Percentiles rank a stretch among this genome's conserved stretches.
phyloP scores from a whole-genome alignment of 2,113 vertebrate genomes.

The Todiramphus saurophagus region DNA sequence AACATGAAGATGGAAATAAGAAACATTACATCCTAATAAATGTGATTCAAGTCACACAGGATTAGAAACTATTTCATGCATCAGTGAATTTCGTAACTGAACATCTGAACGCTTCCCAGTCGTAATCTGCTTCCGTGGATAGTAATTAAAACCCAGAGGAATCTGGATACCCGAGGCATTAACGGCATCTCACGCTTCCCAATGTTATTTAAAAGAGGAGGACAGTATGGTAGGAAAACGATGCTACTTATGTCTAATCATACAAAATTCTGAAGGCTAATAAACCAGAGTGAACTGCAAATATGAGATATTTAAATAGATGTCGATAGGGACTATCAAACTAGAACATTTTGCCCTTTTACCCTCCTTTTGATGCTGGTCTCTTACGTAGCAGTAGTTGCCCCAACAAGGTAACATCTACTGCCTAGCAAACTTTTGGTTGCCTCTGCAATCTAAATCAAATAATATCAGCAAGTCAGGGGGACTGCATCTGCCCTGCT shows the following conservation, averaged over 20 bases:
- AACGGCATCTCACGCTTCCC: neutral
- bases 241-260: neutral
- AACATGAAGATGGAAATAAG: neutral
- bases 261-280: neutral
- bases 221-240: neutral
- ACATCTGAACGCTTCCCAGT: neutral
- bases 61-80: neutral
- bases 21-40: neutral
- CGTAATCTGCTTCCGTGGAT: neutral
- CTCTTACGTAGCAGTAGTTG: neutral
- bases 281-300: neutral
- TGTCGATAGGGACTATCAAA: neutral
- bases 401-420: neutral
- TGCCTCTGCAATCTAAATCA: neutral
- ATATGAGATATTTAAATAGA: neutral
- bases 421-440: neutral
- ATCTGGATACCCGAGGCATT: neutral
- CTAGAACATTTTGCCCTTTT: neutral
- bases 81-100: neutral
- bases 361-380: neutral
- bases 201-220: neutral
- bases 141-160: neutral
- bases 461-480: neutral
- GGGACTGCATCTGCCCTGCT: neutral
- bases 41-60: neutral